Conservation (phyloP, 2,888 invertebrate species). For the Scaptomyza cyrtandrae region DNA sequence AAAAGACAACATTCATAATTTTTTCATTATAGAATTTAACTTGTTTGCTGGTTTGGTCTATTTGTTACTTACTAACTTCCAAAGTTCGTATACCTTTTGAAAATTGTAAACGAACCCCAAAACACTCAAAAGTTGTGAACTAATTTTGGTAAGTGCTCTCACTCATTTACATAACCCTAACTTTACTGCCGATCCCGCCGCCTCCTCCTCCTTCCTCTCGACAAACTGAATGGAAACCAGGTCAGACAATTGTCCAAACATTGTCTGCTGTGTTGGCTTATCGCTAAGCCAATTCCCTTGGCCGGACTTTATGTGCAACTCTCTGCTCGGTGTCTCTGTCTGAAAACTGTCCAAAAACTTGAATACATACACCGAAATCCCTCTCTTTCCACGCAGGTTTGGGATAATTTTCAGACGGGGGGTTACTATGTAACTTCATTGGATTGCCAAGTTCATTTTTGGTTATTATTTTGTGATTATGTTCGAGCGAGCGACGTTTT, state of each 20-base stretch:
- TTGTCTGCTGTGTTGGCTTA: slow-evolving; percentile 44
- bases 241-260: slow-evolving; percentile 62
- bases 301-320: slow-evolving; percentile 39
- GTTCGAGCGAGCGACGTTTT: slow-evolving; percentile 54
- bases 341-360: slow-evolving; percentile 12
- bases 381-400: slow-evolving; percentile 48
- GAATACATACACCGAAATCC: slow-evolving; percentile 15
- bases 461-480: slow-evolving; percentile 70
- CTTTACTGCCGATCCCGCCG: background rate
- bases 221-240: slow-evolving; percentile 53
- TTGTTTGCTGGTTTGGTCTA: too few species aligned
- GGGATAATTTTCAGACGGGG: slow-evolving; percentile 33
- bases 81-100: slow-evolving; percentile 6
- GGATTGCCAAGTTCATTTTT: slow-evolving; percentile 38
- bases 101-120: slow-evolving; percentile 29
- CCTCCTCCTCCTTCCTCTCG: background rate
- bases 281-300: slow-evolving; percentile 32
- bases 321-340: background rate
- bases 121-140: slow-evolving; percentile 44
- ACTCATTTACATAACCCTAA: slow-evolving; percentile 64
- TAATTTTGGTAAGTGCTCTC: slow-evolving; percentile 62
- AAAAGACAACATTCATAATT: background rate
- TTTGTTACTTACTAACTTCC: background rate
- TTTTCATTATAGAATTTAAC: too few species aligned
- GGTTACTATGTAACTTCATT: slow-evolving; percentile 35